Conservation (phyloP, 2,113 vertebrate species). For the Aleadryas rufinucha region DNA sequence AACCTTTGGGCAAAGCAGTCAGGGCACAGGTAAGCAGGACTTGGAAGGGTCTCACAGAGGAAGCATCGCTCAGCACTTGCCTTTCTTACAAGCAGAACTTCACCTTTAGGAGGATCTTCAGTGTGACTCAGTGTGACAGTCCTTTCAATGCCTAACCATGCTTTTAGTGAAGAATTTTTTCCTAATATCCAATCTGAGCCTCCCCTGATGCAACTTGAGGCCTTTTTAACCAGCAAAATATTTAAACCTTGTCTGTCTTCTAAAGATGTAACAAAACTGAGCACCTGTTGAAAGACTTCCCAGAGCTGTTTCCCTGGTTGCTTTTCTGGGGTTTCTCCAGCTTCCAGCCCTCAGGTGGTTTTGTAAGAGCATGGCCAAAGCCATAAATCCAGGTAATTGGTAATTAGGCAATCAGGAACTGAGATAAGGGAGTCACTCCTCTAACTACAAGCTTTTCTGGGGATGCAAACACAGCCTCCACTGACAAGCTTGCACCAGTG, state of each 20-base stretch:
- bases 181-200: neutral
- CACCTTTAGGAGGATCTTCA: too few species aligned
- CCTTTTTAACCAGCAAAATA: neutral
- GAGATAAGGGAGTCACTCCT: neutral
- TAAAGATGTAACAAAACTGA: neutral
- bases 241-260: neutral
- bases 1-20: neutral
- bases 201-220: accelerated
- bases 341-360: neutral
- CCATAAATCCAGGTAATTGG: neutral
- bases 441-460: neutral
- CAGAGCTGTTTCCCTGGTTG: neutral
- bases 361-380: neutral
- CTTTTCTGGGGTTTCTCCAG: neutral
- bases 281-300: neutral
- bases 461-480: neutral
- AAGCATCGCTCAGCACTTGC: neutral
- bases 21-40: neutral
- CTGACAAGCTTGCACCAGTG: neutral
- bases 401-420: neutral
- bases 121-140: accelerated
- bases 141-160: neutral
- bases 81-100: neutral
- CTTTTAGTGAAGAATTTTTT: neutral
- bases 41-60: neutral